phyloP scores from a whole-genome alignment of 2,888 invertebrate genomes.

The Apomyelois bistriatella region DNA sequence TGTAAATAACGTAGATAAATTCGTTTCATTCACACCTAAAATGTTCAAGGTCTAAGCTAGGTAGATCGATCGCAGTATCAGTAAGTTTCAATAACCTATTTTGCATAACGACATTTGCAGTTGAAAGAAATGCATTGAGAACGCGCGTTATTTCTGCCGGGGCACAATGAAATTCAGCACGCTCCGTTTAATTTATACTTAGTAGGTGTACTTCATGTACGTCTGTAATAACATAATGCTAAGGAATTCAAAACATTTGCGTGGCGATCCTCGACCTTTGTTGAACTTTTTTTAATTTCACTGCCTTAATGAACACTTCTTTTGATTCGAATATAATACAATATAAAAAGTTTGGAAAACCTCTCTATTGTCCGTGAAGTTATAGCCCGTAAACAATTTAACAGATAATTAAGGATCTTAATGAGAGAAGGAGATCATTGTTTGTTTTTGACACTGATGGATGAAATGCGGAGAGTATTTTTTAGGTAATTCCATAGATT shows the following conservation, averaged over 20 bases:
- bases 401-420: constrained; percentile 5
- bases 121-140: neutral
- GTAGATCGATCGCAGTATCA: constrained; percentile 46
- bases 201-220: neutral
- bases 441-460: constrained; percentile 10
- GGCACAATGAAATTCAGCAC: constrained; percentile 20
- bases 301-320: constrained; percentile 19
- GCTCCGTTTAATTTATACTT: constrained; percentile 20
- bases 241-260: constrained; percentile 21
- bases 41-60: constrained; percentile 36
- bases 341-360: constrained; percentile 8
- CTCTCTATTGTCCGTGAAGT: neutral
- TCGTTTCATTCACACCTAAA: constrained; percentile 32
- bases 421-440: constrained; percentile 8
- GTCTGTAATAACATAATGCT: constrained; percentile 19
- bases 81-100: constrained; percentile 21
- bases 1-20: constrained; percentile 38
- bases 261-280: constrained; percentile 17
- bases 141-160: constrained; percentile 7
- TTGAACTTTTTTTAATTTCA: constrained; percentile 26
- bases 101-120: constrained; percentile 17
- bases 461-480: neutral
- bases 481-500: neutral
- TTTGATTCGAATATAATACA: constrained; percentile 7
- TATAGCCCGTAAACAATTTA: constrained; percentile 2